phyloP scores from a whole-genome alignment of 2,797 vertebrate species.

The Sandelia bainsii region DNA sequence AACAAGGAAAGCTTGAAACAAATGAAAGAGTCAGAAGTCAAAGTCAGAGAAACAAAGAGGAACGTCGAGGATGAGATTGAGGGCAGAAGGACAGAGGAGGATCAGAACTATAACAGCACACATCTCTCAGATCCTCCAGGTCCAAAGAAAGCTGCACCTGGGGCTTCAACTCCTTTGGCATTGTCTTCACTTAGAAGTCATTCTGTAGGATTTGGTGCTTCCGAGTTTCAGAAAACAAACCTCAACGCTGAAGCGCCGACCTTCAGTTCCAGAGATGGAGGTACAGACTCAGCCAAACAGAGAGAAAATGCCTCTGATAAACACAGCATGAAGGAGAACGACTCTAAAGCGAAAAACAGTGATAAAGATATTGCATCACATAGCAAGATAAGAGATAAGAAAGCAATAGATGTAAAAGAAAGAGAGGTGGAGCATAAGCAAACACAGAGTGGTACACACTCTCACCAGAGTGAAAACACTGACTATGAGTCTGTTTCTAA shows the following conservation, averaged over 20 bases:
- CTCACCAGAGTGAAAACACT: slow-evolving; percentile 1
- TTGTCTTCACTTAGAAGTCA: background rate
- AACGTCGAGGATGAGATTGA: background rate
- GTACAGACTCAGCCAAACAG: slow-evolving; percentile 1
- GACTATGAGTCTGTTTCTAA: background rate
- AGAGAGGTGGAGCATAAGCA: slow-evolving; percentile 48
- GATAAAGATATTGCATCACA: slow-evolving; percentile 1
- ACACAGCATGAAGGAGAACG: slow-evolving; percentile 10
- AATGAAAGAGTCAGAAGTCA: slow-evolving; percentile 27
- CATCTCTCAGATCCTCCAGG: slow-evolving; percentile 8
- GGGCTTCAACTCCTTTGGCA: background rate
- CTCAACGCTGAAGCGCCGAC: background rate
- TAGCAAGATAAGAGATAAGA: slow-evolving; percentile 9
- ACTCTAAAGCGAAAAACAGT: slow-evolving; percentile 16
- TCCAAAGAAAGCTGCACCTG: background rate
- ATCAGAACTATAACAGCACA: slow-evolving; percentile 7
- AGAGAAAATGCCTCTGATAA: slow-evolving; percentile 8
- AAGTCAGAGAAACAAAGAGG: background rate
- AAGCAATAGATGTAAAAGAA: slow-evolving; percentile 56
- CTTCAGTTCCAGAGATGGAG: slow-evolving; percentile 22
- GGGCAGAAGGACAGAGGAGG: background rate
- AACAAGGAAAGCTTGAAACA: slow-evolving; percentile 7
- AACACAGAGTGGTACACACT: slow-evolving; percentile 1
- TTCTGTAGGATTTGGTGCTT: background rate
- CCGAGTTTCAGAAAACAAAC: background rate